phyloP scores from a whole-genome alignment of 2,797 vertebrate species.

The Clarias fuscus region DNA sequence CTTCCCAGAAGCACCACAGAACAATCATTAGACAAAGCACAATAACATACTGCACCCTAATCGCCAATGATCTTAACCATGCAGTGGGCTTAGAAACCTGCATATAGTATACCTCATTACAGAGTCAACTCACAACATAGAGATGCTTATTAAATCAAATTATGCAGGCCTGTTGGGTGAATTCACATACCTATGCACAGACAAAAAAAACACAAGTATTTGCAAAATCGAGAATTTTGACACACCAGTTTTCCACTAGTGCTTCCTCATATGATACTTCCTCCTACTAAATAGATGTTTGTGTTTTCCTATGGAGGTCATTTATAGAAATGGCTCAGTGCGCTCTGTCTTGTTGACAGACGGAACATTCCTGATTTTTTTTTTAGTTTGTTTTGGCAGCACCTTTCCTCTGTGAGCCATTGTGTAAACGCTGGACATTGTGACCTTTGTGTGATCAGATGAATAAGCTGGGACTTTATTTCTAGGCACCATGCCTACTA shows the following conservation, averaged over 20 bases:
- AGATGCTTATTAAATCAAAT: neutral
- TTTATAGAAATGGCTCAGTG: conserved; percentile 30
- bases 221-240: neutral
- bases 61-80: neutral
- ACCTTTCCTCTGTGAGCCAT: neutral
- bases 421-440: conserved; percentile 8
- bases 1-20: conserved; percentile 10
- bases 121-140: neutral
- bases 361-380: conserved; percentile 30
- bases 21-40: conserved; percentile 10
- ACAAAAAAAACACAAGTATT: neutral
- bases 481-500: neutral
- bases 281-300: conserved; percentile 22
- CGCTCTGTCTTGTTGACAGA: conserved; percentile 30
- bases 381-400: conserved; percentile 8
- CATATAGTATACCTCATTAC: neutral
- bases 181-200: no score
- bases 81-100: neutral
- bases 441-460: conserved; percentile 15
- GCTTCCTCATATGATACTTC: conserved; percentile 26
- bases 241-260: conserved; percentile 27
- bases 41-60: neutral
- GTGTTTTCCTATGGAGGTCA: conserved; percentile 27
- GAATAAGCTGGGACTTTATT: conserved; percentile 3
- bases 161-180: neutral